Percentiles rank a stretch among this genome's conserved stretches.
Conservation (phyloP, 2,888 invertebrate genomes). For the Eupithecia abbreviata region DNA sequence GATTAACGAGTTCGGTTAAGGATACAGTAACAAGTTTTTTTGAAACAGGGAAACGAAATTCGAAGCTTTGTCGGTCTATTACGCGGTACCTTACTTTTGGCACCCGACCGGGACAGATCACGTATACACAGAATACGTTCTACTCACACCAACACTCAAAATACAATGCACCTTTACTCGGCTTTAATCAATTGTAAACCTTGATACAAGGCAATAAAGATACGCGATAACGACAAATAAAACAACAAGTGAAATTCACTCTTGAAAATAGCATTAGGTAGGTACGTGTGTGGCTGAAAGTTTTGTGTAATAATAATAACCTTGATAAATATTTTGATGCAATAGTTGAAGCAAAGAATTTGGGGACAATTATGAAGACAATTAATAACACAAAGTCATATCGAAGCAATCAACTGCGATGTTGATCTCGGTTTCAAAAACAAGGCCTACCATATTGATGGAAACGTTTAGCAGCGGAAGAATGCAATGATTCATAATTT, state of each 20-base stretch:
- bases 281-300: neutral
- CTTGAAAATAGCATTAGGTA: neutral
- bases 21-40: neutral
- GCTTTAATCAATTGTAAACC: slow-evolving; percentile 44
- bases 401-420: neutral
- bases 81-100: slow-evolving; percentile 50
- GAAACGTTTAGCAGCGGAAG: slow-evolving; percentile 27
- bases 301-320: slow-evolving; percentile 2
- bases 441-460: slow-evolving; percentile 5
- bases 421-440: slow-evolving; percentile 2
- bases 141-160: slow-evolving; percentile 47
- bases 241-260: slow-evolving; percentile 17
- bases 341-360: neutral
- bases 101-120: slow-evolving; percentile 55
- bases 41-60: slow-evolving; percentile 5
- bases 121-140: slow-evolving; percentile 50
- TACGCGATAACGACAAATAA: slow-evolving; percentile 36
- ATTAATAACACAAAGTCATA: neutral
- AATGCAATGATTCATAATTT: slow-evolving; percentile 47
- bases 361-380: neutral
- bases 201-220: slow-evolving; percentile 48
- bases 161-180: slow-evolving; percentile 41
- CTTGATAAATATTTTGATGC: slow-evolving; percentile 8
- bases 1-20: neutral
- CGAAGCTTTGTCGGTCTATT: slow-evolving; percentile 21